These are phyloP conservation scores for Latheticus oryzae DNA, from an alignment of 2,888 invertebrate species.

Conservation along the genomic window DNA sequence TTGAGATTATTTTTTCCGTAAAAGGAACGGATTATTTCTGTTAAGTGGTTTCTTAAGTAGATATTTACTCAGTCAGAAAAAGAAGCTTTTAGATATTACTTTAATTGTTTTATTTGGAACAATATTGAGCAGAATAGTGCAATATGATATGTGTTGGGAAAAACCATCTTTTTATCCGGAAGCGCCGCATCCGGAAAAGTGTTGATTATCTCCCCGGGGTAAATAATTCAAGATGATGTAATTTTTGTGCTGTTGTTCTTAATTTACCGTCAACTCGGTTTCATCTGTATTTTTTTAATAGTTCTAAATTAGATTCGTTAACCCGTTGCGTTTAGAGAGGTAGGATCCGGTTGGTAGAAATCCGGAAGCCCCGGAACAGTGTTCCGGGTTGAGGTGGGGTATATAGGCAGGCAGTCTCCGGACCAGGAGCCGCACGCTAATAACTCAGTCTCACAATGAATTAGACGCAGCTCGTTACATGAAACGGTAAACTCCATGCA, in stretches of 20 bases:
- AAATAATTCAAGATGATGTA: not conserved
- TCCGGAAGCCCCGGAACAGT: conserved; percentile 36
- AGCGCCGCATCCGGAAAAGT: not conserved
- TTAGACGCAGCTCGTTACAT: conserved; percentile 48
- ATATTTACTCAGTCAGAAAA: no score
- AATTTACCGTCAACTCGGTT: no score
- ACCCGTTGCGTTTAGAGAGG: no score
- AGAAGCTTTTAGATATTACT: no score
- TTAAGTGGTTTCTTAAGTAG: no score
- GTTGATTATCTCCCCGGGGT: not conserved
- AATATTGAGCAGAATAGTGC: no score
- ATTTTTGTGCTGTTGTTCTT: not conserved
- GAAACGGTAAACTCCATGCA: conserved; percentile 51
- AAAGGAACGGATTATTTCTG: no score
- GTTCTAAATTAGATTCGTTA: not conserved
- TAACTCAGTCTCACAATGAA: conserved; percentile 51
- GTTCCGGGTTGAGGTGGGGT: conserved; percentile 31
- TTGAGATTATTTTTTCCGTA: no score
- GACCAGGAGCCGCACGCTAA: conserved; percentile 41
- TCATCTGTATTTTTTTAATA: not conserved
- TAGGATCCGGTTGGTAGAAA: conserved; percentile 28
- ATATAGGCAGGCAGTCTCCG: conserved; percentile 3
- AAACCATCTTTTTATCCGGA: no score
- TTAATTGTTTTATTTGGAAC: no score
- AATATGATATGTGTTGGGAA: no score